Evolutionary conservation across 2,113 vertebrate genomes (phyloP).

Genomic region (Cottus gobio): DNA sequence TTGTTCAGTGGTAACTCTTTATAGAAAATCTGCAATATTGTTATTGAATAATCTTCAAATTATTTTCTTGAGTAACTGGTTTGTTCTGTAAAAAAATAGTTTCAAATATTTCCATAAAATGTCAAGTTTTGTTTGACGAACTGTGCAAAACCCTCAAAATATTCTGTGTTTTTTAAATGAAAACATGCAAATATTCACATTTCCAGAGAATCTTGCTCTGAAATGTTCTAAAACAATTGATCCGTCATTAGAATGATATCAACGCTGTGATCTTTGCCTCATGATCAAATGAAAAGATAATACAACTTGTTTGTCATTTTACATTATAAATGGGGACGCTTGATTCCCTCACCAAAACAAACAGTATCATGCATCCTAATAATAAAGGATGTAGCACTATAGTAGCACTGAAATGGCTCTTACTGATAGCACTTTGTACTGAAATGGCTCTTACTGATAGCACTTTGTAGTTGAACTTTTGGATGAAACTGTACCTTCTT

Average conservation of each 20-base stretch:
- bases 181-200: background rate
- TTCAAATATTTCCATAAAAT: background rate
- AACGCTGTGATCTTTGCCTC: background rate
- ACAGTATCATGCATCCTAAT: background rate
- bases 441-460: too few relatives aligned
- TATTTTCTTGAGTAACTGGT: background rate
- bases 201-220: background rate
- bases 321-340: background rate
- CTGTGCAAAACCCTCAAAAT: background rate
- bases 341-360: background rate
- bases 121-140: too few relatives aligned
- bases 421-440: too few relatives aligned
- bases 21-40: background rate
- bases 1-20: background rate
- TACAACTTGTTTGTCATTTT: background rate
- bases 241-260: background rate
- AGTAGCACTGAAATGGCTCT: too few relatives aligned
- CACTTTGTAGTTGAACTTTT: too few relatives aligned
- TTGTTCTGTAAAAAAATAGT: background rate
- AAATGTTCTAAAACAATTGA: background rate
- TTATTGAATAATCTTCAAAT: background rate
- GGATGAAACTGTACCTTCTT: too few relatives aligned
- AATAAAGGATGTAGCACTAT: too few relatives aligned
- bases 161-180: background rate
- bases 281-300: background rate